These are phyloP conservation scores for Cnemophilus loriae DNA, from an alignment of 2,113 vertebrate genomes.

Conservation along the genomic window DNA sequence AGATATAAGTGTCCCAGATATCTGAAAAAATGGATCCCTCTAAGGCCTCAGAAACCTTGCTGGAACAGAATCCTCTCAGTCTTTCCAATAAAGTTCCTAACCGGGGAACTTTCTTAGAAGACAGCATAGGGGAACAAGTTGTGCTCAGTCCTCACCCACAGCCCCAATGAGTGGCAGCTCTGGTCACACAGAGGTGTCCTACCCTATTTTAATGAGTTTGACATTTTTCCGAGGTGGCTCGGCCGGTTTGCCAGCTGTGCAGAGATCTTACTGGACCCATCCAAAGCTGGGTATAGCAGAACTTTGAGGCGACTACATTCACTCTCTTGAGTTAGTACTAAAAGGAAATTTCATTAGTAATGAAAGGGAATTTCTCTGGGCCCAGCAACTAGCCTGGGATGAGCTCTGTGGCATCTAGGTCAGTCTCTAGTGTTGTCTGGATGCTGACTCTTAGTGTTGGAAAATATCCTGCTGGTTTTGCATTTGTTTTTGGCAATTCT, in stretches of 20 bases:
- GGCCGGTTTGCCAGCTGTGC: neutral
- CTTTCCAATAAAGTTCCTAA: conserved; percentile 1
- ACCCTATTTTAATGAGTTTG: neutral
- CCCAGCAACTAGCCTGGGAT: neutral
- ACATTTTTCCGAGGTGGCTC: neutral
- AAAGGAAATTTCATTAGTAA: too few species aligned
- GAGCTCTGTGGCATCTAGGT: neutral
- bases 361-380: neutral
- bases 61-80: neutral
- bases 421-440: neutral
- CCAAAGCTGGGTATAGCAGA: fast-evolving
- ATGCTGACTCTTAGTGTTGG: neutral
- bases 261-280: fast-evolving
- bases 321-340: too few species aligned
- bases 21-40: conserved; percentile 36
- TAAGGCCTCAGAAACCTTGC: conserved; percentile 22
- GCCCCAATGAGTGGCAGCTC: neutral
- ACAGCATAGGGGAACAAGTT: neutral
- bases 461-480: neutral
- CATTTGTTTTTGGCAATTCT: neutral
- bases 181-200: neutral
- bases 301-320: neutral
- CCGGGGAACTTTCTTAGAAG: neutral
- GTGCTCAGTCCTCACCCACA: neutral
- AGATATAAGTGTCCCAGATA: conserved; percentile 63